These are phyloP conservation scores for Pipistrellus pygmaeus DNA, from an alignment of 2,797 vertebrate genomes.

Conservation along the genomic window DNA sequence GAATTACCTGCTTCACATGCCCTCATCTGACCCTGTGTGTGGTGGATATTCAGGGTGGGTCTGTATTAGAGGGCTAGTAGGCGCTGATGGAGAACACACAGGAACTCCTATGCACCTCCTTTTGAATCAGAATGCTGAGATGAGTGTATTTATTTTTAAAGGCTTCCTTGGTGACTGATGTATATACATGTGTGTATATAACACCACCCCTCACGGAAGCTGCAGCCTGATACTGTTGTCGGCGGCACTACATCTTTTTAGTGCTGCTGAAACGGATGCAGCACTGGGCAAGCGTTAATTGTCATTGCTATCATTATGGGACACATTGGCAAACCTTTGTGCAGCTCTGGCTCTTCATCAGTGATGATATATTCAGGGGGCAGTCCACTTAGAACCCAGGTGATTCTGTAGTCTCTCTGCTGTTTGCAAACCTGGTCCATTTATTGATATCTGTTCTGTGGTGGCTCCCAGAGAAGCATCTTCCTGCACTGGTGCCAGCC, in stretches of 20 bases:
- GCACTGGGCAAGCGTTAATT: not conserved
- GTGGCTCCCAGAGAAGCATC: not conserved
- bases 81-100: not conserved
- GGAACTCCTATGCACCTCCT: not conserved
- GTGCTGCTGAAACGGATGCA: not conserved
- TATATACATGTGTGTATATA: fast-evolving
- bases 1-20: not conserved
- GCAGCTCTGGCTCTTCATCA: not conserved
- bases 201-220: not conserved
- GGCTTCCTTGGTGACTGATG: not conserved
- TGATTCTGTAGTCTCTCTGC: not conserved
- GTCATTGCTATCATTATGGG: too few relatives aligned
- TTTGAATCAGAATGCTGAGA: not conserved
- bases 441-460: not conserved
- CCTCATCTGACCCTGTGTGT: not conserved
- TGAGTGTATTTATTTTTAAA: not conserved
- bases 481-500: not conserved
- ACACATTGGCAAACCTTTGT: too few relatives aligned
- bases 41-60: not conserved
- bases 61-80: not conserved
- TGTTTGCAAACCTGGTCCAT: not conserved
- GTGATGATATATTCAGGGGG: not conserved
- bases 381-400: not conserved
- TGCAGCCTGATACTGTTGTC: not conserved
- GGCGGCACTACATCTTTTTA: not conserved